Evolutionary conservation across 1,140 invertebrate genomes (phyloP), one percentile per base, ranked within the genome.

Genomic region (Caenorhabditis inopinata): DNA sequence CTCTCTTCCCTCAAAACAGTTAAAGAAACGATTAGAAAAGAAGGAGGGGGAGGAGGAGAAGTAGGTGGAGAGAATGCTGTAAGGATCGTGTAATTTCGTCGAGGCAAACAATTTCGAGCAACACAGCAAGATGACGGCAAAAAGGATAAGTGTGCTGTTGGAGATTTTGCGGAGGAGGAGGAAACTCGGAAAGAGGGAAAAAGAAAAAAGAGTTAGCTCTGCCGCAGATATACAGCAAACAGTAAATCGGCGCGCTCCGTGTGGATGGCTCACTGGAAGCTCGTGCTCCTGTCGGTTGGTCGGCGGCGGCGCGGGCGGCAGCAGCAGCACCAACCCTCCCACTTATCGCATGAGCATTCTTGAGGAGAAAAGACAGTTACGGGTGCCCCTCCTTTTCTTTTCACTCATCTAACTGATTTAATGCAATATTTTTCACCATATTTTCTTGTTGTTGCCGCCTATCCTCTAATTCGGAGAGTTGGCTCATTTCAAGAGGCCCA

Each of bases 341-440:
- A 68, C 58, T 68, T 68, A 68, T 68, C 58, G 58, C 58, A 68
- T 68, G 58, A 38, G 58, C 58, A 68, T 68, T 68, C 58, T 68
- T 68, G 58, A 68, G 58, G 21, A 21, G 27, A 32, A 58, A 58
- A 32, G 18, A 58, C 25, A 21, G 18, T 32, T 38, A 12, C 5
- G 25, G n/a, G 32, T 21, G 29, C 58, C 32, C 7, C 21, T 14
- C 16, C 11, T 12, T 11, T 3, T 6, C 11, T 12, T 11, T 3
- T 7, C n/a, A 16, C 6, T 2, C 49, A 25, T 25, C 27, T 53
- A 53, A n/a, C 47, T 48, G 49, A 23, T 51, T 38, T 42, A 18
- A 23, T 25, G 4, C 58, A 2, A 12, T 29, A 38, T 38, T 38
- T 68, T 38, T 68, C 38, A 38, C 32, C 53, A 58, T 32, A 16